Base-by-base conservation (phyloP, 2,113 vertebrate species). In the Syrmaticus mikado region DNA sequence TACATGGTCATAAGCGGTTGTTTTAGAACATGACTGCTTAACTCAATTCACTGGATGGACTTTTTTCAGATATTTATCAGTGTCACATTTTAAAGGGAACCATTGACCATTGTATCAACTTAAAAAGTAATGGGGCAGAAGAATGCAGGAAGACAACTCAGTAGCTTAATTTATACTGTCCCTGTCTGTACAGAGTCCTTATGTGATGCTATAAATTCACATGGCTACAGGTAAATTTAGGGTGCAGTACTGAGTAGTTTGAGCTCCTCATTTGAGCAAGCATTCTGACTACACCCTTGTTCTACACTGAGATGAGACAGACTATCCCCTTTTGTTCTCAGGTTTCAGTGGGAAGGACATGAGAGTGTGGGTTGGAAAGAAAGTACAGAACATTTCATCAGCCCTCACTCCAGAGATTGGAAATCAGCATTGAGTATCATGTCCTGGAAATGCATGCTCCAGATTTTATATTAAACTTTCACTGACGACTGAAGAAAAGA, bases 51-150 rank as follows among this genome's bases (percentile, higher is more conserved):
- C 30, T 46, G 36, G 25, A 5, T 8, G 25, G 22, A 75, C 4
- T 10, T 75, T 19, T 20, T 75, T 52, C 46, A 75, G 55, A 5
- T 7, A 0, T 8, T 2, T 4, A 22, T 16, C 18, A 18, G 36
- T 46, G 12, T 71, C 62, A 25, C 0, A 0, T 41, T 3, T 4
- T 52, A 7, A 18, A 48, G 62, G 14, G 46, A 11, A 10, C 52
- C 71, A 41, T 2, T 79, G n/a, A 36, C 46, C 17, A 3, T 28
- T 48, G 28, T 30, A 38, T 75, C 9, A 1, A 0, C 48, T 41
- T 40, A 9, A 21, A 68, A 60, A 3, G 2, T 21, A 22, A 6
- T 4, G 46, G 60, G 43, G 58, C 16, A 34, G 58, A 58, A 10
- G 57, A 13, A 15, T 48, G 8, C 40, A 40, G 58, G 24, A 71